Base-by-base conservation (phyloP, 2,113 vertebrate genomes). In the Serinus canaria region DNA sequence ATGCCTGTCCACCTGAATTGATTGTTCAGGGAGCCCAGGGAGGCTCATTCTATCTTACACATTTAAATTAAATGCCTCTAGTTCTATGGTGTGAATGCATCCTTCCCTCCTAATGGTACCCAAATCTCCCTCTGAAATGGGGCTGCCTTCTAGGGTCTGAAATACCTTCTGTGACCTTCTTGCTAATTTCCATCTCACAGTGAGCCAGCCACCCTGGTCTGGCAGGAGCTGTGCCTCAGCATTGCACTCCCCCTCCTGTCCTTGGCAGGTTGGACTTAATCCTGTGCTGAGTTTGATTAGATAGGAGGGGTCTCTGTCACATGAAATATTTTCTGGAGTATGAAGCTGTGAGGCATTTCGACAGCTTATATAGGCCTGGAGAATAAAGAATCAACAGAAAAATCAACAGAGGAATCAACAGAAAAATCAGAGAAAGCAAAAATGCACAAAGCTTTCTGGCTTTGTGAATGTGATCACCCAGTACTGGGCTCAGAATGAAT, bases 1-100 rank as follows among this genome's bases (percentile, higher is more conserved):
- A 41, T 83, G 83, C 59, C 88, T 94, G 79, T 89, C 90, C 89
- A 86, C 89, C 92, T 86, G 88, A 92, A 94, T 70, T 92, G 89
- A 90, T 95, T 58, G 63, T 27, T 20, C 35, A 69, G 63, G 50
- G 63, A 69, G 50, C 35, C 15, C 1, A 0, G 31, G 41, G 55
- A 90, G 55, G 64, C 72, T 77, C 59, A 31, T 59, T 92, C 55
- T 46, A 49, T 46, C 44, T 83, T 88, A 37, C 28, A 53, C 30
- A 20, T 92, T 83, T 83, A 76, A 94, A 87, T 91, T 82, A 79
- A 94, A 87, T 75, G 74, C 52, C 19, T 91, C 47, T 84, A 2
- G 0, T 35, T 24, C 67, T 39, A 10, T 14, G 18, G 55, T 1
- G 1, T 77, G 78, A 93, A 80, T 3, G 3, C 2, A 2, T 46